Evolutionary conservation across 2,797 vertebrate genomes (phyloP), one percentile per base, ranked within the genome.

Genomic region (Babyrousa celebensis): DNA sequence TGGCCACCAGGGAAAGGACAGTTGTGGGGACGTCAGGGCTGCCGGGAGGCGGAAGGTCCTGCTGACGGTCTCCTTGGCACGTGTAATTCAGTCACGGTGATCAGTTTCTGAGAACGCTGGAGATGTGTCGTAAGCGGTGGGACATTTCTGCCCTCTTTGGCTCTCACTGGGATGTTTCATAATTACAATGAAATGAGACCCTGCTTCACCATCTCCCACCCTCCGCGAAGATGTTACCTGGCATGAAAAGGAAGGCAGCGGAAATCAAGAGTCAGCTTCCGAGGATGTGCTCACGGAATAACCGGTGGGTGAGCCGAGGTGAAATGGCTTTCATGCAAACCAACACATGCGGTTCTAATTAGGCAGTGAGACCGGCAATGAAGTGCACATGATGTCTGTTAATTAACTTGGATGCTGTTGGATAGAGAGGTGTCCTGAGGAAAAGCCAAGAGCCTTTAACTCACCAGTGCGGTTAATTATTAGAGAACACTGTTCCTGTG

Each of bases 391-490:
- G 12, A 60, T 60, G 84, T 72, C 96, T 97, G 95, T 91, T 96
- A 98, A 98, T 98, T 98, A 98, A 98, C 90, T 97, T 85, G 96
- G 97, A 96, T 80, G 83, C 95, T 83, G 97, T 48, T 67, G 97
- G 95, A 89, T 27, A 88, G 89, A 4, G 52, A 86, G 78, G 94
- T 89, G 67, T 96, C 97, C 84, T 25, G 54, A 97, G 95, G 97
- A 98, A 98, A 96, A 97, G 92, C 96, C 97, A 68, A 83, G 97
- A 93, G 79, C 75, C 32, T 32, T 96, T 95, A 94, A 85, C 94
- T 94, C 96, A 96, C 78, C 90, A 91, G 77, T 62, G 67, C 52
- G 92, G 85, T 91, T 95, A 95, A 96, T 97, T 96, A 97, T 96
- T 60, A 95, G 72, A 94, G 95, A 97, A 52, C 77, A 27, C 2